Conservation (phyloP, 2,888 invertebrate genomes). For the Flabesymbios commensalis region DNA sequence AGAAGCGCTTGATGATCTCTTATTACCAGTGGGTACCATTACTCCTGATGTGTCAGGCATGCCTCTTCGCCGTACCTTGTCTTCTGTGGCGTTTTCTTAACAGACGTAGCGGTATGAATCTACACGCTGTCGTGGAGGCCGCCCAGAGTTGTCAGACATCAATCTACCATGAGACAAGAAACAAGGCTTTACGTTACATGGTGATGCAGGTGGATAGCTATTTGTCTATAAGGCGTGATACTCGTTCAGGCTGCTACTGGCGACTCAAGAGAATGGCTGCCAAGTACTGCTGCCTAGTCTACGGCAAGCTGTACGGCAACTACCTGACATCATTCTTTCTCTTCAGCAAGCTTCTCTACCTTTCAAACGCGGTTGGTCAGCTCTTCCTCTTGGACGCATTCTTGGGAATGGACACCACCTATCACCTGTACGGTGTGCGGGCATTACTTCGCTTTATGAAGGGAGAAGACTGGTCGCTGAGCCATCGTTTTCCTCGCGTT, state of each 20-base stretch:
- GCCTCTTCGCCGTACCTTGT: conserved; percentile 54
- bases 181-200: conserved; percentile 46
- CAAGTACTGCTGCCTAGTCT: conserved; percentile 56
- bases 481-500: conserved; percentile 56
- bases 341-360: conserved; percentile 59
- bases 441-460: conserved; percentile 58
- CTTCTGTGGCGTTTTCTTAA: conserved; percentile 62
- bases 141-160: conserved; percentile 17
- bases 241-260: conserved; percentile 52
- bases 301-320: conserved; percentile 60
- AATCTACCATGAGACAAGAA: conserved; percentile 21
- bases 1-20: conserved; percentile 55
- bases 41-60: conserved; percentile 48
- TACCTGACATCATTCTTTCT: conserved; percentile 63
- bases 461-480: conserved; percentile 55
- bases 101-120: conserved; percentile 18
- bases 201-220: conserved; percentile 24
- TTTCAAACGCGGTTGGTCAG: conserved; percentile 62
- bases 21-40: conserved; percentile 63
- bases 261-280: conserved; percentile 52
- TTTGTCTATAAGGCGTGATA: conserved; percentile 51
- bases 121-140: conserved; percentile 24
- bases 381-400: conserved; percentile 64
- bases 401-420: conserved; percentile 45
- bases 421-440: conserved; percentile 61